phyloP scores from a whole-genome alignment of 92 coral and sea anemone genomes.

The Blastomussa wellsi region DNA sequence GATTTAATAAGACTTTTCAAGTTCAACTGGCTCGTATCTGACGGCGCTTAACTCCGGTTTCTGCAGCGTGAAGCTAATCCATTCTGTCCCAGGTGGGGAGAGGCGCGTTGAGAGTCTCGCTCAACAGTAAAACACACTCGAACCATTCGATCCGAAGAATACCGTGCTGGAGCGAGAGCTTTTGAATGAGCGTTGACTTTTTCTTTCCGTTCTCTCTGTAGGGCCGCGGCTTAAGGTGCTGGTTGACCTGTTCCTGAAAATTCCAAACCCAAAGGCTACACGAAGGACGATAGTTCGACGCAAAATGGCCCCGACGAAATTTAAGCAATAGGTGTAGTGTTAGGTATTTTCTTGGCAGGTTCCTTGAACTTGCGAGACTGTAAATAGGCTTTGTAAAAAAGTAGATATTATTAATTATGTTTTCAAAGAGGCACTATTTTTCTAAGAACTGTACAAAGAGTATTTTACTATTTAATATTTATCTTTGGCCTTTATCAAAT shows the following conservation, averaged over 20 bases:
- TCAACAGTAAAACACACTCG: no score
- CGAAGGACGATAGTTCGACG: neutral
- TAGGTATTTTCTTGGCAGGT: constrained; percentile 3
- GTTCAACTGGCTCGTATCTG: no score
- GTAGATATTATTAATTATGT: constrained; percentile 3
- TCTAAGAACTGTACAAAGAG: neutral
- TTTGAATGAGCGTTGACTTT: no score
- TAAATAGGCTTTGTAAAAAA: neutral
- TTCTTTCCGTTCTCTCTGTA: neutral
- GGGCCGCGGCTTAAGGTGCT: neutral
- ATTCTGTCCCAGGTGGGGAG: no score
- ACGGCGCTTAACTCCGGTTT: no score
- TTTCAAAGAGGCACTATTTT: constrained; percentile 11
- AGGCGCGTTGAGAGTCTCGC: no score
- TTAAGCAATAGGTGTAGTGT: neutral
- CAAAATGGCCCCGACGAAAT: neutral
- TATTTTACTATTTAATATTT: constrained; percentile 19
- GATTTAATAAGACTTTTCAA: no score
- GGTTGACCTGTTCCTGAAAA: neutral
- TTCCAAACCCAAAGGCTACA: neutral
- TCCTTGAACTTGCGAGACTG: neutral
- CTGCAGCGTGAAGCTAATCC: no score
- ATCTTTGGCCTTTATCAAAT: neutral
- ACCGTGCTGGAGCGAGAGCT: no score
- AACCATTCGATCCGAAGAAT: no score